Base-by-base conservation (phyloP, 1,140 invertebrate species). In the Drosophila lacertosa region DNA sequence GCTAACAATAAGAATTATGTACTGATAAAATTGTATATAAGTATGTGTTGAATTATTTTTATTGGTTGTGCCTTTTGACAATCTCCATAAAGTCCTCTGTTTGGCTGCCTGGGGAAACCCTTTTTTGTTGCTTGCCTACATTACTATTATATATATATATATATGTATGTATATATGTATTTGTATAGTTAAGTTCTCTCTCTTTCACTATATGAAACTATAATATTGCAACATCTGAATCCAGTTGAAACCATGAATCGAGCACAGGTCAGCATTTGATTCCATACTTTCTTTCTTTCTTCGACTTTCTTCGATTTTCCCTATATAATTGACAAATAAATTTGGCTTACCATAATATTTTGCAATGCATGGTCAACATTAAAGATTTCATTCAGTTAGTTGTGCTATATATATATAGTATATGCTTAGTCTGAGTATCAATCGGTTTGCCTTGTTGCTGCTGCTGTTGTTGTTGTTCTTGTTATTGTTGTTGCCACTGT, bases 311-410 rank as follows among this genome's bases (percentile, higher is more conserved):
- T 45, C 26, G 33, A 47, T 15, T 54, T n/a, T 68, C 33, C 53
- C 59, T 75, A 69, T n/a, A 47, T 86, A 88, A 88, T 88, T 88
- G 82, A 88, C 82, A 88, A 88, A 73, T 75, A 60, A 82, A 78
- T 88, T 88, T 88, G 82, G 82, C 83, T 86, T 88, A 88, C 82
- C 82, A 86, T 88, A 71, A 88, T 78, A 63, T 72, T 47, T 71
- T 76, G 76, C 59, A 77, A 77, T 77, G 74, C 74, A 77, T 77
- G 74, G 74, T 83, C 72, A 73, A 84, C 73, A 77, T 77, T 81
- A 62, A 82, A 75, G 64, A 71, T 59, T 76, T 74, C 67, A 54
- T 67, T 64, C 62, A 48, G 35, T 50, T 75, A 57, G 42, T 48
- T 65, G 15, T 55, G 18, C 62, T 58, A 45, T 44, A 51, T 57